Evolutionary conservation across 64 coral and sea anemone genomes (phyloP), one percentile per base, ranked within the genome.

Genomic region (Catalaphyllia jardinei): DNA sequence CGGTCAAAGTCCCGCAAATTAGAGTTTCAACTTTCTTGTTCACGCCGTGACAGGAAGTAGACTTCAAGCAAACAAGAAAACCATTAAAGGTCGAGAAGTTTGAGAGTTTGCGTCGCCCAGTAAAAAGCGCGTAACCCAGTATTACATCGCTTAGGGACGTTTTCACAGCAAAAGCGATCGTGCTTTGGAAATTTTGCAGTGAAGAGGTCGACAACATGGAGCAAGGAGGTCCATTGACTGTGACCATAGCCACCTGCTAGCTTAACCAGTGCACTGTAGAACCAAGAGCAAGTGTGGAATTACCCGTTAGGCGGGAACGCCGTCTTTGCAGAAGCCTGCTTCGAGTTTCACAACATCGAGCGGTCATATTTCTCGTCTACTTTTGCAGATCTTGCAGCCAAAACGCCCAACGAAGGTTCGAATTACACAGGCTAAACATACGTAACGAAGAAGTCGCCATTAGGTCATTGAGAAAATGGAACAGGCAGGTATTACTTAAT

Each of bases 401-500:
- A 49, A 15, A 28, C 60, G 22, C 42, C 38, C 81, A 52, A 20
- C 33, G 46, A 27, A 67, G 81, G 22, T 31, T 85, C 62, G 15
- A 39, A 25, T 69, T 67, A 50, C 81, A 28, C 16, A 42, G 12
- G 31, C 38, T 72, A 84, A 92, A 77, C 80, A 72, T 89, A 93
- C 92, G 87, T 93, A 93, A 93, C 60, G 61, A 39, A 51, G 50
- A 88, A 83, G 27, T 25, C 72, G 72, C 33, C 87, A 80, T 93
- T 93, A 93, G 92, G 42, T 93, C 92, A 93, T 93, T 93, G 72
- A 35, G 76, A 87, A 93, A 84, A 30, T 60, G 28, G 62, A 71
- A 71, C 24, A 75, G 27, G 80, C 88, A 94, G 90, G 89, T 89
- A 97, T 97, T 97, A 97, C 95, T 97, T 90, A 97, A 97, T 91